Evolutionary conservation across 2,113 vertebrate genomes (phyloP).

Genomic region (Antechinus stuartii): DNA sequence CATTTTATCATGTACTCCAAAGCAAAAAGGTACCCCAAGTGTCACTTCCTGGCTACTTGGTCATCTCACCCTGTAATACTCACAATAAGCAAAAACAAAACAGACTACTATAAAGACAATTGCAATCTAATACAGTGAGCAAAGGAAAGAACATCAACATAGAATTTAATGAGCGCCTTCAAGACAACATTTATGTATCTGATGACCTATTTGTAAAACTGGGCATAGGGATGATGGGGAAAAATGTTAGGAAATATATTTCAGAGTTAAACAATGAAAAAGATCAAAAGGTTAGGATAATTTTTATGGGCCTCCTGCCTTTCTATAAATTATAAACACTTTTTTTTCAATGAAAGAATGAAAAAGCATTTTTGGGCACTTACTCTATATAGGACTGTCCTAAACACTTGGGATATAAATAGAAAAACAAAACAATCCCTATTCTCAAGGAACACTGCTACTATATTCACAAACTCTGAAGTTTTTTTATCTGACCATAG

Average conservation of each 20-base stretch:
- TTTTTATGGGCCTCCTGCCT: neutral
- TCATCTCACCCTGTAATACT: neutral
- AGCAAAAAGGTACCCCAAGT: neutral
- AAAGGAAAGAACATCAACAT: neutral
- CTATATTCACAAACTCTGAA: neutral
- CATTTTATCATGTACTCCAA: neutral
- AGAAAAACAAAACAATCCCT: neutral
- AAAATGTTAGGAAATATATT: neutral
- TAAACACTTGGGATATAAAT: neutral
- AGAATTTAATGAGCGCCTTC: neutral
- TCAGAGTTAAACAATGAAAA: neutral
- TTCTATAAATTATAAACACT: neutral
- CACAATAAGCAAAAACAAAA: neutral
- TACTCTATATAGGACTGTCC: neutral
- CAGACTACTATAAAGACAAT: neutral
- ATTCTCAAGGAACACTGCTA: neutral
- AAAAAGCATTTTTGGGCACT: neutral
- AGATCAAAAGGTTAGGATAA: neutral
- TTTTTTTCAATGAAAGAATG: neutral
- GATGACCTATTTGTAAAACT: neutral
- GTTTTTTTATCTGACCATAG: neutral
- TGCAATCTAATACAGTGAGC: neutral
- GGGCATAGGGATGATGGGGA: neutral
- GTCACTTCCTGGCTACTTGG: neutral
- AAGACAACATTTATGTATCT: neutral